A percentile compares a stretch with the other conserved stretches of the same genome.
Conservation (phyloP, 2,888 invertebrate species). For the Diaperis boleti region DNA sequence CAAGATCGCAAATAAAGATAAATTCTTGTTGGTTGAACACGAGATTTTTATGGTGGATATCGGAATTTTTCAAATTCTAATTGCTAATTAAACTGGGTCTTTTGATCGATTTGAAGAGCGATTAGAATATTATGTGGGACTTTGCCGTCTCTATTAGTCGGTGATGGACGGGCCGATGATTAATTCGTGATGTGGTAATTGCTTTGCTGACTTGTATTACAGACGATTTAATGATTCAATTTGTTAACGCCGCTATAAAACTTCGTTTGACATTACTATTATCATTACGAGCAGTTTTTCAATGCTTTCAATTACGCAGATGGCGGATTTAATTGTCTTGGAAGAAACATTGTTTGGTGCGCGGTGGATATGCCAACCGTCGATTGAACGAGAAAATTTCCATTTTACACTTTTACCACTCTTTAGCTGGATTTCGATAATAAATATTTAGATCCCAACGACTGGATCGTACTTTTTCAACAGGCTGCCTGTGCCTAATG, state of each 20-base stretch:
- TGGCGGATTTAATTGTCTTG: slow-evolving; percentile 27
- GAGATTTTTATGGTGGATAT: slow-evolving; percentile 42
- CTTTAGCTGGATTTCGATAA: too few species aligned
- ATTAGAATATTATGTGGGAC: slow-evolving; percentile 24
- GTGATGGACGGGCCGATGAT: slow-evolving; percentile 34
- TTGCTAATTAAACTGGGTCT: slow-evolving; percentile 33
- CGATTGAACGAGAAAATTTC: slow-evolving; percentile 11
- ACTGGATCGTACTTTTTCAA: too few species aligned
- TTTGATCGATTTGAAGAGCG: slow-evolving; percentile 1
- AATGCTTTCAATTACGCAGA: slow-evolving; percentile 25
- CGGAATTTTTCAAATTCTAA: slow-evolving; percentile 39
- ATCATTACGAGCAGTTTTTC: slow-evolving; percentile 26
- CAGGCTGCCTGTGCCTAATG: too few species aligned
- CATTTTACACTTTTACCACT: too few species aligned
- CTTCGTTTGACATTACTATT: slow-evolving; percentile 36
- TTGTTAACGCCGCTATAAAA: slow-evolving; percentile 32
- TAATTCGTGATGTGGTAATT: slow-evolving; percentile 39
- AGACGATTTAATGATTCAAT: slow-evolving; percentile 37
- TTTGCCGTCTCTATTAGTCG: slow-evolving; percentile 16
- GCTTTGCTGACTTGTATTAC: slow-evolving; percentile 37
- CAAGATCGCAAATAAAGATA: slow-evolving; percentile 47
- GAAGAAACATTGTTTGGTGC: slow-evolving; percentile 14
- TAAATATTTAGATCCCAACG: too few species aligned
- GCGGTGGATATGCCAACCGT: background rate
- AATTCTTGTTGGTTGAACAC: slow-evolving; percentile 41